Conservation (phyloP, 2,888 invertebrate species). For the Tromatobia lineatoria region DNA sequence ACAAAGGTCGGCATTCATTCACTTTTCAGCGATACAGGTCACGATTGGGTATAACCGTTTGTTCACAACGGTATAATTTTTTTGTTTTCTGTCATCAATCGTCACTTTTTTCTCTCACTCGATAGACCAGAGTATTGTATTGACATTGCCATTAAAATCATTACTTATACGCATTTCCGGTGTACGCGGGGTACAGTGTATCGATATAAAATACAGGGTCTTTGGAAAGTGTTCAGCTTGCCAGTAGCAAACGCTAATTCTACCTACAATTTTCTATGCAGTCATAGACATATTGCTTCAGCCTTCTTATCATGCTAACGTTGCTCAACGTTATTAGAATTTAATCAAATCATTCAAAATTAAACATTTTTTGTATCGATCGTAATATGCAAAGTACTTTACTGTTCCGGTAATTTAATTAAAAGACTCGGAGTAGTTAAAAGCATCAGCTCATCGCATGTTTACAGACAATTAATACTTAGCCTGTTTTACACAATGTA, state of each 20-base stretch:
- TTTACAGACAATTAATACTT: not conserved
- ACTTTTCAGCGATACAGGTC: conserved; percentile 66
- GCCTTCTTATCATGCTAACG: not conserved
- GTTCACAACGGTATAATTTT: conserved; percentile 18
- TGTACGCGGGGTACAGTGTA: conserved; percentile 31
- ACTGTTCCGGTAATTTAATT: not conserved
- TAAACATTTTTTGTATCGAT: not conserved
- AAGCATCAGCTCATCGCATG: not conserved
- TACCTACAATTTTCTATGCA: conserved; percentile 12
- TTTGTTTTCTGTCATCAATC: conserved; percentile 24
- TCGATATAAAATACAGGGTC: conserved; percentile 61
- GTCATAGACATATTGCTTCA: not conserved
- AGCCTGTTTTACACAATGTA: not conserved
- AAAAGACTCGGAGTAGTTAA: not conserved
- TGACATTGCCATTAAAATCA: conserved; percentile 21
- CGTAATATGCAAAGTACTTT: not conserved
- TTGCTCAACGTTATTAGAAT: not conserved
- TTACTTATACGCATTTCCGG: conserved; percentile 29
- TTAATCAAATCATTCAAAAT: not conserved
- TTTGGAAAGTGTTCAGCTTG: conserved; percentile 42
- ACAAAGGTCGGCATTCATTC: conserved; percentile 57
- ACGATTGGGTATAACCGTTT: conserved; percentile 46
- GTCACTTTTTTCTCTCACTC: conserved; percentile 29
- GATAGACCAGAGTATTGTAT: conserved; percentile 37
- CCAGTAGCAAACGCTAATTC: conserved; percentile 50